Percentiles rank a stretch among this genome's conserved stretches.
Conservation (phyloP, 2,888 invertebrate species). For the Erebia aethiops region DNA sequence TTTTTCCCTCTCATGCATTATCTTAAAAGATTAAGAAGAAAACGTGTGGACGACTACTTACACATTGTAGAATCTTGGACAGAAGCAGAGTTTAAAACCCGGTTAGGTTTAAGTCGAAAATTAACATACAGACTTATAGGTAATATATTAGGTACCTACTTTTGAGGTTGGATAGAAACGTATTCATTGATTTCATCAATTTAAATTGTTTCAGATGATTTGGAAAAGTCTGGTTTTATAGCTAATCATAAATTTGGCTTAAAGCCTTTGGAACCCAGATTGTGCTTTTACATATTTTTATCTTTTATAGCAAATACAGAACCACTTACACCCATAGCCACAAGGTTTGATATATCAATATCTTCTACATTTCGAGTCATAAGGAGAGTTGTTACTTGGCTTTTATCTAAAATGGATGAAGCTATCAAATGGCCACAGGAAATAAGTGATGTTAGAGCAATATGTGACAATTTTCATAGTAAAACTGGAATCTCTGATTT, state of each 20-base stretch:
- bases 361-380: slow-evolving; percentile 67
- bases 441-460: slow-evolving; percentile 51
- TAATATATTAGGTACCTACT: slow-evolving; percentile 39
- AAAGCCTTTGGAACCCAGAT: slow-evolving; percentile 63
- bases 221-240: slow-evolving; percentile 63
- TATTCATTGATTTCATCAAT: neutral
- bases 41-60: slow-evolving; percentile 63
- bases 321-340: slow-evolving; percentile 63
- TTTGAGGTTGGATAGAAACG: neutral
- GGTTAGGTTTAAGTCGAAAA: slow-evolving; percentile 58
- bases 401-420: slow-evolving; percentile 62
- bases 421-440: slow-evolving; percentile 63
- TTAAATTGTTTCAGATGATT: slow-evolving; percentile 58
- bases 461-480: slow-evolving; percentile 55
- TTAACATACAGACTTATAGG: slow-evolving; percentile 59
- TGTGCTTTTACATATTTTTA: slow-evolving; percentile 66
- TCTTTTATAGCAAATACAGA: slow-evolving; percentile 63
- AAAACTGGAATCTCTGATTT: slow-evolving; percentile 62
- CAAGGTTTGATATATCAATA: slow-evolving; percentile 65
- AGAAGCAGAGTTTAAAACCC: slow-evolving; percentile 61
- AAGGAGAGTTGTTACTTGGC: slow-evolving; percentile 63
- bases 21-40: slow-evolving; percentile 55
- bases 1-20: slow-evolving; percentile 67
- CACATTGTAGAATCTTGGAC: slow-evolving; percentile 66
- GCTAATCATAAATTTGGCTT: slow-evolving; percentile 64